Evolutionary conservation across 2,888 invertebrate species (phyloP), one percentile per base, ranked within the genome.

Genomic region (Apoda limacodes): DNA sequence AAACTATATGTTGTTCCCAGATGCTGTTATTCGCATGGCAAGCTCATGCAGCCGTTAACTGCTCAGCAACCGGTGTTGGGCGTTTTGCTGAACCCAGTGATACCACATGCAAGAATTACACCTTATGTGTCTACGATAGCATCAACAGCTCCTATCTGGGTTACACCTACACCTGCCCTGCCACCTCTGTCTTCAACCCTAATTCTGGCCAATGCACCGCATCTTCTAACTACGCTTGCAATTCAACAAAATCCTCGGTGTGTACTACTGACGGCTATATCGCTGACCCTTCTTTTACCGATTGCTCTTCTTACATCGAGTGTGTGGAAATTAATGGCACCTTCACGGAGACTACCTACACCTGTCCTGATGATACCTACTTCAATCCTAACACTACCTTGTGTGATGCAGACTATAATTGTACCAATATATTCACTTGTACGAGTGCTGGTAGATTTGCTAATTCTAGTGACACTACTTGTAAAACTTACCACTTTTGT

Each of bases 341-440:
- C 0, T 71, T 44, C 19, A 27, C 49, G 0, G 59, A 64, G 36
- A 63, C 62, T 1, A 44, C 52, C 1, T 49, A 47, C 9, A 40
- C 52, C 2, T 81, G 80, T 25, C 69, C 69, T 2, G 40, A 27
- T 20, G 37, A 32, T 10, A 65, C 72, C 0, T 64, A 38, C 20
- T 80, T 48, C 40, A 41, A 76, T 38, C 72, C 75, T 1, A 51
- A 44, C 11, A 62, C 62, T 1, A 66, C 68, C 24, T 28, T 53
- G 0, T 78, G 80, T 22, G 70, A 68, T 4, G 20, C 52, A 2
- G 40, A 46, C 28, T 72, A 65, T 25, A 55, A 40, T n/a, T 68
- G 66, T 15, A 48, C 60, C 0, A 34, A 32, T 1, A n/a, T n/a
- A n/a, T 40, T 37, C 30, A 25, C 28, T 0, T 55, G 57, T 32